Conservation (phyloP, 2,888 invertebrate genomes). For the Tuta absoluta region DNA sequence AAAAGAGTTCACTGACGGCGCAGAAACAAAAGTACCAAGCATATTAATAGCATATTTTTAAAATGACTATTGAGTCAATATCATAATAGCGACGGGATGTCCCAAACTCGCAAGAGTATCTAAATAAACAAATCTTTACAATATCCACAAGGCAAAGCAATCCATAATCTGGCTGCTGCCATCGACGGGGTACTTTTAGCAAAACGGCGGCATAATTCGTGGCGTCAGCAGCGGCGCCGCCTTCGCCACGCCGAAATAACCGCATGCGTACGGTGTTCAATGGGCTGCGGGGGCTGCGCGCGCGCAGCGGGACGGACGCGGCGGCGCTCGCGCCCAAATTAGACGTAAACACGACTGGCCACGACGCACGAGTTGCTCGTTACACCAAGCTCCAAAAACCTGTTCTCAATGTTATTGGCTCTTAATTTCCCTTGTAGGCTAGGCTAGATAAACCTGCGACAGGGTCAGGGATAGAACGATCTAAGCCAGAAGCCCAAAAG, state of each 20-base stretch:
- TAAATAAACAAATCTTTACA: background rate
- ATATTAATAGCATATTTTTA: too few relatives aligned
- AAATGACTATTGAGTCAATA: too few relatives aligned
- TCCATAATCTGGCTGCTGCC: background rate
- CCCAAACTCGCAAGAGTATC: too few relatives aligned
- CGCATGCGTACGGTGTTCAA: constrained; percentile 74
- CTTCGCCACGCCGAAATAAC: constrained; percentile 71
- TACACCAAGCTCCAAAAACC: too few relatives aligned
- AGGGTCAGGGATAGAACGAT: too few relatives aligned
- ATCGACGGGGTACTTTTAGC: constrained; percentile 4
- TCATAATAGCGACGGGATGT: too few relatives aligned
- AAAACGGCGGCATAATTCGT: constrained; percentile 42
- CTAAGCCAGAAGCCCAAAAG: too few relatives aligned
- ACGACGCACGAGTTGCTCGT: constrained; percentile 43
- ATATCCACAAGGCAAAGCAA: background rate
- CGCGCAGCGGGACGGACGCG: constrained; percentile 63
- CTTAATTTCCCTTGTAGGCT: too few relatives aligned
- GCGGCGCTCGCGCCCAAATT: constrained; percentile 80
- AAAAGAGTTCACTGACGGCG: too few relatives aligned
- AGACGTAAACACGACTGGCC: constrained; percentile 76
- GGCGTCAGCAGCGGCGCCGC: constrained; percentile 50
- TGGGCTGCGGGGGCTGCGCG: constrained; percentile 56
- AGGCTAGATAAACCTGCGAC: too few relatives aligned
- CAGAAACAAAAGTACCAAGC: too few relatives aligned
- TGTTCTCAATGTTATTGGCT: too few relatives aligned